Conservation (phyloP, 2,888 invertebrate genomes). For the Limnephilus auricula region DNA sequence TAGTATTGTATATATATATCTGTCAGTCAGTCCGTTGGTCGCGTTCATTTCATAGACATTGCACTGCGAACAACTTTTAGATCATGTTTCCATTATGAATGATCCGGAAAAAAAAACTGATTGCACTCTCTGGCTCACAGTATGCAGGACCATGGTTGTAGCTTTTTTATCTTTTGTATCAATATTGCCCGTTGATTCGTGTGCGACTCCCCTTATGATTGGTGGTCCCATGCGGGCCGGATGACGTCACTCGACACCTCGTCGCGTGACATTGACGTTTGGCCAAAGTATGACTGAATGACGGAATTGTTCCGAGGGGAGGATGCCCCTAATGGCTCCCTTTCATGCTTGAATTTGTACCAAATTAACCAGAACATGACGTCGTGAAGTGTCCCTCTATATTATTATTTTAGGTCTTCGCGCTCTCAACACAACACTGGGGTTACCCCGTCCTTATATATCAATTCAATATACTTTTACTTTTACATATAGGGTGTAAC, state of each 20-base stretch:
- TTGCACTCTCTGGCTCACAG: no score
- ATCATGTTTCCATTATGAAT: no score
- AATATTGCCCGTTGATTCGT: neutral
- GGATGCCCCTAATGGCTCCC: constrained; percentile 2
- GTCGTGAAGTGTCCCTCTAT: neutral
- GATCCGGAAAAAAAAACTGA: no score
- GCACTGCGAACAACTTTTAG: no score
- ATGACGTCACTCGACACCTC: constrained; percentile 2
- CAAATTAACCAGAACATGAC: neutral
- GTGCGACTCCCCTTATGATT: neutral
- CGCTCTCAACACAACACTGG: neutral
- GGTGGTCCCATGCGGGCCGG: neutral
- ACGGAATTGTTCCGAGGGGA: neutral
- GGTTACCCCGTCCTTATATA: neutral
- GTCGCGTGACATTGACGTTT: neutral
- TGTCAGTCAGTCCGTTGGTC: no score
- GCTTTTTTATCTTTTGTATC: neutral
- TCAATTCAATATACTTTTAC: neutral
- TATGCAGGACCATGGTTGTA: neutral
- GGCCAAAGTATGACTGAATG: neutral
- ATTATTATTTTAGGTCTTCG: neutral
- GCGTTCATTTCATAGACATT: no score
- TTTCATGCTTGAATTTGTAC: neutral
- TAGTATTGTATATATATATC: no score
- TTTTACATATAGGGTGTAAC: no score